Base-by-base conservation (phyloP, 92 coral and sea anemone genomes). In the Porites lobata region DNA sequence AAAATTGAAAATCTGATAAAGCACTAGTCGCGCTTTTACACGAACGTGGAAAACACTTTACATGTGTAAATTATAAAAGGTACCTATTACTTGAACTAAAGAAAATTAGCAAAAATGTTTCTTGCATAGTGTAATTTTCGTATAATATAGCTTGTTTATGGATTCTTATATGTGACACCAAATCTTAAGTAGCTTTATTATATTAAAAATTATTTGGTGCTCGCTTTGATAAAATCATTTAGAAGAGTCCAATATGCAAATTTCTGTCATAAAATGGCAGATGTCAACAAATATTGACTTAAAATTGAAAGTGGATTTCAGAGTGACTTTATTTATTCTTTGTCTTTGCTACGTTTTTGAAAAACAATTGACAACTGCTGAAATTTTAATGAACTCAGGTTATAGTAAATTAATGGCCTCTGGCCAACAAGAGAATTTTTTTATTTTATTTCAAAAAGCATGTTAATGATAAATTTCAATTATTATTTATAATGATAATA, bases 281-380 rank as follows among this genome's bases (percentile, higher is more conserved):
- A 52, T 81, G 86, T 69, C 86, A 69, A 52, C 78, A 82, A 69
- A 70, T 82, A 81, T 69, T 81, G 67, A n/a, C 32, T 66, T 79
- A n/a, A 77, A 4, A 24, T 50, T 67, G 12, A 26, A 67, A 54
- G 47, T 32, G 66, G 76, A 75, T 24, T 5, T n/a, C 18, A 29
- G n/a, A 7, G 13, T 70, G 68, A 56, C 53, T 70, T 29, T 50
- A 13, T 57, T 9, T 22, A 24, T 69, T 80, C 47, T 52, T 13
- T 52, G 20, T 10, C 61, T 14, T 66, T 81, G 85, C 67, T 26
- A 80, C 65, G 51, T 72, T 80, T 79, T 80, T 61, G 17, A 29
- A 54, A 2, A 54, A 52, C 24, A 56, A 47, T 14, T 54, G 77
- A 68, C 76, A 54, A 76, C 76, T 69, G 81, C 9, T 29, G 85